Percentiles rank a stretch among this genome's conserved stretches.
Conservation (phyloP, 2,113 vertebrate species). For the Delphinapterus leucas region DNA sequence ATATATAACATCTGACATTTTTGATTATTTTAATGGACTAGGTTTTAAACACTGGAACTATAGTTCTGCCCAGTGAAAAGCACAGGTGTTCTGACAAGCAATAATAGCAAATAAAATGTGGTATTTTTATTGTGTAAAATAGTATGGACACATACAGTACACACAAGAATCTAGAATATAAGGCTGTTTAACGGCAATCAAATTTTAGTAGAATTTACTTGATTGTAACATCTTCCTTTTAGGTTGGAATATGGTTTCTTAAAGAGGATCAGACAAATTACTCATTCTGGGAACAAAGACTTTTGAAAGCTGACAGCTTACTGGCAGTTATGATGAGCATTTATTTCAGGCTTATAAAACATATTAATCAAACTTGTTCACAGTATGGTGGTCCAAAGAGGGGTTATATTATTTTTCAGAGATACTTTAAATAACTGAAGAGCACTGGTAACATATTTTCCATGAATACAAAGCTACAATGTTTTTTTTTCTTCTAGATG, state of each 20-base stretch:
- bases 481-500: conserved; percentile 58
- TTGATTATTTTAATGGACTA: background rate
- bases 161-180: conserved; percentile 48
- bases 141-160: background rate
- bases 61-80: conserved; percentile 57
- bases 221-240: conserved; percentile 78
- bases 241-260: conserved; percentile 77
- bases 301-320: conserved; percentile 81
- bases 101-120: conserved; percentile 56
- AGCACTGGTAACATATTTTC: conserved; percentile 51
- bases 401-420: conserved; percentile 79
- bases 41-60: conserved; percentile 21
- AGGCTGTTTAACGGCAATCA: conserved; percentile 69
- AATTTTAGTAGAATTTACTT: conserved; percentile 73
- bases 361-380: conserved; percentile 84
- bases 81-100: conserved; percentile 55
- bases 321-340: conserved; percentile 84
- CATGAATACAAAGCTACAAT: conserved; percentile 38
- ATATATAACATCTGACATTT: background rate
- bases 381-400: conserved; percentile 77
- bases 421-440: conserved; percentile 72
- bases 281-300: conserved; percentile 82
- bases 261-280: conserved; percentile 81
- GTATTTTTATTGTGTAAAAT: conserved; percentile 58
- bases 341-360: conserved; percentile 85